Conservation (phyloP, 1,140 invertebrate genomes). For the Cylas formicarius region DNA sequence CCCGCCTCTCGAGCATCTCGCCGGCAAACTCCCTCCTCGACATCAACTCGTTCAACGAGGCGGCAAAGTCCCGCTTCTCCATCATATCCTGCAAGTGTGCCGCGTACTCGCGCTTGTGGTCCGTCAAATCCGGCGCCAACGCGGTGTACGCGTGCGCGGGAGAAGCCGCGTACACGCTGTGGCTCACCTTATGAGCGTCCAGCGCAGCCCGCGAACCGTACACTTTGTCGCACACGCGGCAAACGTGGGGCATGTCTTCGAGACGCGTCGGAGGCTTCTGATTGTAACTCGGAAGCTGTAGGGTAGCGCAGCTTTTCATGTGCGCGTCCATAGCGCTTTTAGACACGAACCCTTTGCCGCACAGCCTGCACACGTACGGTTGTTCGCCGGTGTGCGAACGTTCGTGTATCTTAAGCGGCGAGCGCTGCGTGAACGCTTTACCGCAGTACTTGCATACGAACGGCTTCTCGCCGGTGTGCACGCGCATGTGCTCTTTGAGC, state of each 20-base stretch:
- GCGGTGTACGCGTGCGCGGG: not conserved
- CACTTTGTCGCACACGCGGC: constrained; percentile 15
- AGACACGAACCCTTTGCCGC: constrained; percentile 56
- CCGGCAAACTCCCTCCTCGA: constrained; percentile 1
- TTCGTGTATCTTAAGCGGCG: constrained; percentile 66
- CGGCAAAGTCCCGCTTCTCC: constrained; percentile 11
- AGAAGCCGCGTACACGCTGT: constrained; percentile 30
- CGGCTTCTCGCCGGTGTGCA: constrained; percentile 42
- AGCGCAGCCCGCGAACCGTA: constrained; percentile 32
- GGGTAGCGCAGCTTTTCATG: constrained; percentile 26
- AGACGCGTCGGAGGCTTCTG: constrained; percentile 2
- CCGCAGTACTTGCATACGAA: constrained; percentile 41
- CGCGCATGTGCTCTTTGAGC: constrained; percentile 49
- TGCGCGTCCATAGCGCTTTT: constrained; percentile 53
- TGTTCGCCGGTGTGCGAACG: constrained; percentile 68
- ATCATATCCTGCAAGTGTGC: constrained; percentile 9
- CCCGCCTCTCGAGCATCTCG: constrained; percentile 4
- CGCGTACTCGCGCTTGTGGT: not conserved
- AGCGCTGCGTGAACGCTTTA: constrained; percentile 53
- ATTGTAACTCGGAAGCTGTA: constrained; percentile 14
- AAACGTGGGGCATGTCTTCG: constrained; percentile 13
- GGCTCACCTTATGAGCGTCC: constrained; percentile 50
- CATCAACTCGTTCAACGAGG: constrained; percentile 14
- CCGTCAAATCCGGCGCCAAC: not conserved
- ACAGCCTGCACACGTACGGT: constrained; percentile 62